Base-by-base conservation (phyloP, 1,140 invertebrate genomes). In the Dryas iulia region DNA sequence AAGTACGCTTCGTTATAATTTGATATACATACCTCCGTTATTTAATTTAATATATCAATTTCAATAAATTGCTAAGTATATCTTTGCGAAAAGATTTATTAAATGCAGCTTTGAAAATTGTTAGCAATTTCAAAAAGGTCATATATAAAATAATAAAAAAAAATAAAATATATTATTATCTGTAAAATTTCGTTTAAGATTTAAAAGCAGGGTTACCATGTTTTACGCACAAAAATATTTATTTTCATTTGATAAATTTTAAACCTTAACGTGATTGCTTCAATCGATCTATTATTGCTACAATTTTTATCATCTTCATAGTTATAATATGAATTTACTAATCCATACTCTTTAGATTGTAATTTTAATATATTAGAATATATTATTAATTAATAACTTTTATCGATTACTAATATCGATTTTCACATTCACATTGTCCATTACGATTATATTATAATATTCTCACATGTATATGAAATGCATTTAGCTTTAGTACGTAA, bases 181-280 rank as follows among this genome's bases (percentile, higher is more conserved):
- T 39, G 2, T 35, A 39, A 39, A 21, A 8, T 6, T 35, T 47
- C 18, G 0, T 25, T 21, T 66, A 54, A 59, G 47, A 35, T 60
- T 69, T 31, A 64, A 21, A 70, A 60, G 68, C 62, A 70, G 62
- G 68, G 68, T 65, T 52, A 57, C 28, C n/a, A 64, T 59, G 14
- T 54, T 60, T 70, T 59, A 70, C 68, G 68, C 68, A 65, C 68
- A 65, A 65, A n/a, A n/a, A n/a, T n/a, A n/a, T 18, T 8, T 21
- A n/a, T 47, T 47, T 47, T 21, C n/a, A 18, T 5, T 39, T 7
- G n/a, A n/a, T n/a, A 39, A 21, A 21, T 47, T 18, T 18, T 18
- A 1, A 21, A 47, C 18, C 14, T 47, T 12, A 47, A 10, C 39
- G n/a, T n/a, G n/a, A n/a, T n/a, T 12, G 39, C 39, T 47, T 47